A percentile compares a stretch with the other conserved stretches of the same genome.
Conservation (phyloP, 2,888 invertebrate species). For the Homarus gammarus region DNA sequence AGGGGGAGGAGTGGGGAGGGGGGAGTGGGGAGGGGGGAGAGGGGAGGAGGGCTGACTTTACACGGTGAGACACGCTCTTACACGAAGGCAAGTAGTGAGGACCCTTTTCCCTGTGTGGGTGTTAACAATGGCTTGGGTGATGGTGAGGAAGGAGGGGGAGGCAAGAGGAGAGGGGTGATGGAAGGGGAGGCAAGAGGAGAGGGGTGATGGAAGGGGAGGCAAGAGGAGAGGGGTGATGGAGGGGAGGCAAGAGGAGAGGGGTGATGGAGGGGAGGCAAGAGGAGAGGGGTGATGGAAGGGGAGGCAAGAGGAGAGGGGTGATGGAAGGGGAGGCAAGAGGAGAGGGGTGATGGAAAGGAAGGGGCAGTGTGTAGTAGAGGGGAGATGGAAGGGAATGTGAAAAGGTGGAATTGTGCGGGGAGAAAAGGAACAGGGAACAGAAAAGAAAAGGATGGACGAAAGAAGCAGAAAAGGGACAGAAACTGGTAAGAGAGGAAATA, state of each 20-base stretch:
- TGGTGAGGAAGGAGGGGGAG: background rate
- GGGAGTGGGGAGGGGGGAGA: too few relatives aligned
- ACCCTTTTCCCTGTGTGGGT: too few relatives aligned
- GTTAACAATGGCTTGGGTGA: too few relatives aligned
- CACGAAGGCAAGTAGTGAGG: too few relatives aligned
- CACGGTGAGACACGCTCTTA: too few relatives aligned
- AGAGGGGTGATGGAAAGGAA: background rate
- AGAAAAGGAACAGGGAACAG: background rate
- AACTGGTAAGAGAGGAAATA: constrained; percentile 11
- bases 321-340: background rate
- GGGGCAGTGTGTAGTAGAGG: background rate
- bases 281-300: background rate
- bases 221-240: background rate
- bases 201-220: background rate
- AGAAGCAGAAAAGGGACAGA: background rate
- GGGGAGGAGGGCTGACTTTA: too few relatives aligned
- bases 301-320: background rate
- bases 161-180: background rate
- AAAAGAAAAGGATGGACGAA: background rate
- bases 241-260: background rate
- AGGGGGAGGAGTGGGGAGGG: too few relatives aligned
- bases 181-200: background rate
- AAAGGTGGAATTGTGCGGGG: background rate
- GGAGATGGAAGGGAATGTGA: too few relatives aligned
- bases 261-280: background rate